A percentile compares a stretch with the other conserved stretches of the same genome.
Evolutionary conservation across 1,140 invertebrate species (phyloP).

Genomic region (Metopolophium dirhodum): DNA sequence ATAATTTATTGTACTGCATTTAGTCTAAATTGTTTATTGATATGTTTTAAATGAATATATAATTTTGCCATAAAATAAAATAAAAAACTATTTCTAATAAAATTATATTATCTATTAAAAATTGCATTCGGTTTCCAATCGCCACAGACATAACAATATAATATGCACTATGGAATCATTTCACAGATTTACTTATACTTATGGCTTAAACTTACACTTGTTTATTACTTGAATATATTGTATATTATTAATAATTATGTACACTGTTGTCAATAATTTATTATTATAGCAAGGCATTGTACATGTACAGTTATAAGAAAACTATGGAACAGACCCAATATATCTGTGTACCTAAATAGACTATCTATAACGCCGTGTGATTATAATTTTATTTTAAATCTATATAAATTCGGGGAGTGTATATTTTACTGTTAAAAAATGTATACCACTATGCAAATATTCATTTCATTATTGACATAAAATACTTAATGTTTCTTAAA

Average conservation of each 20-base stretch:
- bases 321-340: background rate
- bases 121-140: too few species aligned
- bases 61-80: too few species aligned
- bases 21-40: background rate
- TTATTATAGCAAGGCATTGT: too few species aligned
- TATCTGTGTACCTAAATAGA: background rate
- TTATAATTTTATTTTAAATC: background rate
- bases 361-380: background rate
- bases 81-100: too few species aligned
- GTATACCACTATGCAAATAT: background rate
- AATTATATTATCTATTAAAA: too few species aligned
- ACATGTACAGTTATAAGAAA: background rate
- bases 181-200: too few species aligned
- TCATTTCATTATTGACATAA: background rate
- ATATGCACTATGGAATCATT: too few species aligned
- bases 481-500: background rate
- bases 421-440: background rate
- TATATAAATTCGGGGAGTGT: background rate
- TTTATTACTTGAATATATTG: too few species aligned
- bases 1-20: background rate
- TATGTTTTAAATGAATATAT: background rate
- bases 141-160: too few species aligned
- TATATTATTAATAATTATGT: too few species aligned
- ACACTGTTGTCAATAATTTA: too few species aligned
- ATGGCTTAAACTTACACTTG: too few species aligned